phyloP scores from a whole-genome alignment of 2,888 invertebrate genomes.

The Malthinus seriepunctatus region DNA sequence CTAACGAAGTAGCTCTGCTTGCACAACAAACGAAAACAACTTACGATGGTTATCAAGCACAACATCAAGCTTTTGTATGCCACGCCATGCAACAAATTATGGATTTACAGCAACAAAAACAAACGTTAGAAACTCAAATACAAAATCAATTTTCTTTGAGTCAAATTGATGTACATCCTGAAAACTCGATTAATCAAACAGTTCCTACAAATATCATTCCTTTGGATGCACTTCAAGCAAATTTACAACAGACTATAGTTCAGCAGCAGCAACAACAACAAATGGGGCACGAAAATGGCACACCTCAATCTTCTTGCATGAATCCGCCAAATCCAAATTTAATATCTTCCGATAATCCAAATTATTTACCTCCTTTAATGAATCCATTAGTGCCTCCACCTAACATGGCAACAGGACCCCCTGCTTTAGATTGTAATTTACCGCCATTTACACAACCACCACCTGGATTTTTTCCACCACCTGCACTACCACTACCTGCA shows the following conservation, averaged over 20 bases:
- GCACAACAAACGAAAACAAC: slow-evolving; percentile 80
- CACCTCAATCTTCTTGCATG: slow-evolving; percentile 22
- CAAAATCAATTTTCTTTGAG: slow-evolving; percentile 10
- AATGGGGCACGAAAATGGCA: slow-evolving; percentile 33
- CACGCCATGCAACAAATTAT: slow-evolving; percentile 91
- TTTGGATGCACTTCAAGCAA: slow-evolving; percentile 37
- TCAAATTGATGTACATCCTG: slow-evolving; percentile 17
- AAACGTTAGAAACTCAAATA: slow-evolving; percentile 59
- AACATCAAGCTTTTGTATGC: slow-evolving; percentile 93
- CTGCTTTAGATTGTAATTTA: slow-evolving; percentile 17
- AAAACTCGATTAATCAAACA: slow-evolving; percentile 21
- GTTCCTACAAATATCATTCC: slow-evolving; percentile 37
- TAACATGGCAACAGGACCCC: slow-evolving; percentile 45
- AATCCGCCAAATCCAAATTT: slow-evolving; percentile 37
- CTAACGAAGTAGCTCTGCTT: slow-evolving; percentile 74
- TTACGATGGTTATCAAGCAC: slow-evolving; percentile 76
- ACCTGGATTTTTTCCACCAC: slow-evolving; percentile 58
- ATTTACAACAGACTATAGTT: slow-evolving; percentile 24
- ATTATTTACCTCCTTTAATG: slow-evolving; percentile 40
- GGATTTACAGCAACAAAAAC: slow-evolving; percentile 79
- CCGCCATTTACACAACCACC: slow-evolving; percentile 60
- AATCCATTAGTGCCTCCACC: slow-evolving; percentile 52
- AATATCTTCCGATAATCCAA: slow-evolving; percentile 34
- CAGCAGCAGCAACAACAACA: slow-evolving; percentile 20
- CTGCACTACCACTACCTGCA: slow-evolving; percentile 52